Percentiles rank a stretch among this genome's conserved stretches.
These are phyloP conservation scores for Rutilus rutilus DNA, from an alignment of 2,113 vertebrate species.

Conservation along the genomic window DNA sequence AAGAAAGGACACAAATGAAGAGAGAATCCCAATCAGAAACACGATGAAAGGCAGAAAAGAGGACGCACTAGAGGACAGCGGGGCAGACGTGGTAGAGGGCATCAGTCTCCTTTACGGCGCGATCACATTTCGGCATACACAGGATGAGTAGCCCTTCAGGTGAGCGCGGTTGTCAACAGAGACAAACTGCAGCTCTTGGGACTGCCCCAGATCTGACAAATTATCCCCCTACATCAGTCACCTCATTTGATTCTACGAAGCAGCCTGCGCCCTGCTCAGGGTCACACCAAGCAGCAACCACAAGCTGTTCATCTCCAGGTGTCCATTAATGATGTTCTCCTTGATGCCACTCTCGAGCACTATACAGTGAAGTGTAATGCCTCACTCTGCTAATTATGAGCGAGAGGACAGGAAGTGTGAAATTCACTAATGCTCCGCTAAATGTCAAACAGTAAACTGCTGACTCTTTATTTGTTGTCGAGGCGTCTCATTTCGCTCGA, in stretches of 20 bases:
- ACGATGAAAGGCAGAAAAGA: conserved; percentile 32
- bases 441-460: conserved; percentile 60
- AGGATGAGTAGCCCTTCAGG: conserved; percentile 83
- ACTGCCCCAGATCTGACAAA: conserved; percentile 91
- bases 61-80: conserved; percentile 41
- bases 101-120: conserved; percentile 58
- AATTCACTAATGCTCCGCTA: conserved; percentile 50
- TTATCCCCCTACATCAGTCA: conserved; percentile 78
- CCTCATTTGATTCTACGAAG: conserved; percentile 72
- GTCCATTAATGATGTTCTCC: conserved; percentile 81
- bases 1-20: conserved; percentile 48
- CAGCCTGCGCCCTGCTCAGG: conserved; percentile 72
- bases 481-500: conserved; percentile 17
- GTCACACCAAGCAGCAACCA: conserved; percentile 78
- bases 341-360: conserved; percentile 73
- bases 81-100: conserved; percentile 52
- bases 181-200: conserved; percentile 90
- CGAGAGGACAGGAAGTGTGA: conserved; percentile 53
- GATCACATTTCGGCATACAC: conserved; percentile 66
- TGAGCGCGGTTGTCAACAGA: conserved; percentile 91
- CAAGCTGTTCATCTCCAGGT: conserved; percentile 83
- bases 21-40: conserved; percentile 17
- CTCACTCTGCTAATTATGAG: conserved; percentile 55
- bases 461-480: conserved; percentile 50
- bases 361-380: conserved; percentile 36